Percentiles rank a stretch among this genome's conserved stretches.
phyloP scores from a whole-genome alignment of 2,797 vertebrate genomes.

The Notolepis coatsorum region DNA sequence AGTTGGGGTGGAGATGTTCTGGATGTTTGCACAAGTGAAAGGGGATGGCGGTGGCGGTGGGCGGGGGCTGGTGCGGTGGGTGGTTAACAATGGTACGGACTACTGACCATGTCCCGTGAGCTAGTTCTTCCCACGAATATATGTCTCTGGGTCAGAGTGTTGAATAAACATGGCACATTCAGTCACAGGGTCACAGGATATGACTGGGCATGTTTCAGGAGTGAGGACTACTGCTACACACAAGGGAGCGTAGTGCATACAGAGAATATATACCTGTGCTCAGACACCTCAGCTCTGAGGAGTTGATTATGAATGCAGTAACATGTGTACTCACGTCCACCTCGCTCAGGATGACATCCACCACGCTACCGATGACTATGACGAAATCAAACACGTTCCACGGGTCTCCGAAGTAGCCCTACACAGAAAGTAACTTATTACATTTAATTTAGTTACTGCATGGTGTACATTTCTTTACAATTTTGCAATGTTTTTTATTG shows the following conservation, averaged over 20 bases:
- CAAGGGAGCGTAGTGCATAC: background rate
- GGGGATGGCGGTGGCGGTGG: too few species aligned
- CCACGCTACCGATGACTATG: conserved; percentile 95
- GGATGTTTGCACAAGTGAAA: conserved; percentile 15
- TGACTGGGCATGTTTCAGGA: conserved; percentile 9
- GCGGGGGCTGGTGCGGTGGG: background rate
- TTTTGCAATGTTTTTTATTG: too few species aligned
- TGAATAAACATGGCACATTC: conserved; percentile 52
- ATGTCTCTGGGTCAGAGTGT: conserved; percentile 51
- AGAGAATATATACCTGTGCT: conserved; percentile 27
- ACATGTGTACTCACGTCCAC: conserved; percentile 89
- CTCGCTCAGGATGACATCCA: conserved; percentile 97
- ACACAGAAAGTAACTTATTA: conserved; percentile 29
- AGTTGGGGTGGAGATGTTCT: conserved; percentile 18
- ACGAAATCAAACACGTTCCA: conserved; percentile 99
- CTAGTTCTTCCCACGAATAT: conserved; percentile 55
- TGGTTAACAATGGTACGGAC: too few species aligned
- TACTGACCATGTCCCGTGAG: conserved; percentile 66
- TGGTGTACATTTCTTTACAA: too few species aligned
- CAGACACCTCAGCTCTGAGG: background rate
- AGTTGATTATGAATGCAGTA: conserved; percentile 1
- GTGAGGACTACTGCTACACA: background rate
- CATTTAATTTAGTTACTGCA: too few species aligned
- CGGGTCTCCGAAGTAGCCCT: conserved; percentile 99
- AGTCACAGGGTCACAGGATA: conserved; percentile 4